Evolutionary conservation across 2,113 vertebrate genomes (phyloP), one percentile per base, ranked within the genome.

Genomic region (Leiothrix lutea): DNA sequence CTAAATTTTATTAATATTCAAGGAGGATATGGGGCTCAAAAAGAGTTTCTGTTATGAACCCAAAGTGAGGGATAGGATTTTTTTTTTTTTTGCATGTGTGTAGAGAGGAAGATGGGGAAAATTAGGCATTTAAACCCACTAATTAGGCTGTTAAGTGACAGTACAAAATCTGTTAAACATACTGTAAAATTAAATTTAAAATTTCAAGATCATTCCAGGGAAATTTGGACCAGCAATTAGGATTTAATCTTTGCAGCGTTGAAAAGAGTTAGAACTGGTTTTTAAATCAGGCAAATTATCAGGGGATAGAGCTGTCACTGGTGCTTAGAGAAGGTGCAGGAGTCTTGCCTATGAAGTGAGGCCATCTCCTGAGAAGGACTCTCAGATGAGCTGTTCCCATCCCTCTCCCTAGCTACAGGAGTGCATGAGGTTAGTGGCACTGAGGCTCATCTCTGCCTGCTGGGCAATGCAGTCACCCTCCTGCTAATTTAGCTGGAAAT

Each of bases 161-260:
- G 67, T 31, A 81, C 17, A 84, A 74, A 94, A 91, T 58, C 61
- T 72, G 56, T 45, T 84, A 84, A 94, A 81, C 19, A 75, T 31
- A 54, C 31, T 71, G 31, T 60, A 75, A 92, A 88, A 95, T 85
- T 90, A 62, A 86, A 78, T 88, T 60, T 19, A 94, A 93, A 92
- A 53, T 71, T 78, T 47, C 64, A 83, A 90, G 50, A 64, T 13
- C 14, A 36, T 92, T 90, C 38, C 44, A 64, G 40, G 20, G 21
- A 91, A 93, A 93, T 77, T 62, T 51, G 65, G 58, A 92, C 12
- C 22, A 71, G 61, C 11, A 73, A 56, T 91, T 79, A 75, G 24
- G 65, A 51, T 64, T 78, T 87, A 74, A 74, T 66, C 81, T 70
- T 94, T 81, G 33, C 20, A 51, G 9, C 14, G 28, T 14, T 60